Percentiles rank a stretch among this genome's conserved stretches.
Conservation (phyloP, 2,113 vertebrate species). For the Willisornis vidua region DNA sequence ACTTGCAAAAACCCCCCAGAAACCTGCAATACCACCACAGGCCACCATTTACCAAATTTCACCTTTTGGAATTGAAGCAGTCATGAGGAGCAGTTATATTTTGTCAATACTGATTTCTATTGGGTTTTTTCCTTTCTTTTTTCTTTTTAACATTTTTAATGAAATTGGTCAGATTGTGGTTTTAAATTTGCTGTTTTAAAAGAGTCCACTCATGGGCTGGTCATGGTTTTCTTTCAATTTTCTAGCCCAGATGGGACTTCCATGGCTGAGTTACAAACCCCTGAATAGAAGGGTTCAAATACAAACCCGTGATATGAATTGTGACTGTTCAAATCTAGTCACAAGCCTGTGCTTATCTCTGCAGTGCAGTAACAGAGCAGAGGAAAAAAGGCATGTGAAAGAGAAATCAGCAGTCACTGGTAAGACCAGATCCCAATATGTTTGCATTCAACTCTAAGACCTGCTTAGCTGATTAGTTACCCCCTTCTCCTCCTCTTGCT, state of each 20-base stretch:
- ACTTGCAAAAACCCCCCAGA: neutral
- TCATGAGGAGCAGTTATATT: neutral
- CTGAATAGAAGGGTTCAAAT: slow-evolving; percentile 68
- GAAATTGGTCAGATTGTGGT: neutral
- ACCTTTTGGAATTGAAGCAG: slow-evolving; percentile 66
- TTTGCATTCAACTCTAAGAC: neutral
- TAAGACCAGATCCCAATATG: neutral
- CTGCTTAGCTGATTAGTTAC: neutral
- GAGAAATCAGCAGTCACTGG: neutral
- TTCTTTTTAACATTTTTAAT: neutral
- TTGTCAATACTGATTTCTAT: neutral
- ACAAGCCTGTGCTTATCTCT: neutral
- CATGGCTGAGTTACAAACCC: slow-evolving; percentile 70
- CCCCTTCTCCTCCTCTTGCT: neutral
- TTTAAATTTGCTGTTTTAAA: neutral
- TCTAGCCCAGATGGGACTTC: neutral
- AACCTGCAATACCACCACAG: neutral
- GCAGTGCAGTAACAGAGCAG: neutral
- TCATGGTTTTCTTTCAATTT: neutral
- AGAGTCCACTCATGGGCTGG: neutral
- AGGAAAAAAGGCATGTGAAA: neutral
- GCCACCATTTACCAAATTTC: slow-evolving; percentile 65
- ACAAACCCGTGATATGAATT: slow-evolving; percentile 33
- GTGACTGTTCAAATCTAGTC: neutral
- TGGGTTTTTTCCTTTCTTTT: rapidly evolving